Evolutionary conservation across 1,140 invertebrate species (phyloP).

Genomic region (Zaprionus inermis): DNA sequence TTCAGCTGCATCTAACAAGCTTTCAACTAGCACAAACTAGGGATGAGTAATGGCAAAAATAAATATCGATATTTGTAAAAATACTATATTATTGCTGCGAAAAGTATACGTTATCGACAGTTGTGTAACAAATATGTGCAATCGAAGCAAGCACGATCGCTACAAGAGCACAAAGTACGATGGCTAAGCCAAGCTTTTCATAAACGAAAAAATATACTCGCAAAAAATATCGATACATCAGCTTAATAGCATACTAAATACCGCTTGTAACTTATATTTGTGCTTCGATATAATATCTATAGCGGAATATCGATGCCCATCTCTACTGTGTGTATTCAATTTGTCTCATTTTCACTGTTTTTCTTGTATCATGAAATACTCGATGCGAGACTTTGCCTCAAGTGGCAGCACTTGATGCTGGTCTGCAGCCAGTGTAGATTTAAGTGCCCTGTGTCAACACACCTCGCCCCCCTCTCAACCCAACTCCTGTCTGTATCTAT

Average conservation of each 20-base stretch:
- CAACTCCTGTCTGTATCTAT: background rate
- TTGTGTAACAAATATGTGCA: too few relatives aligned
- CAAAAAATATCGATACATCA: too few relatives aligned
- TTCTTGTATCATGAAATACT: conserved; percentile 35
- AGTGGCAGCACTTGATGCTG: conserved; percentile 25
- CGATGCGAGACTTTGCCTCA: conserved; percentile 10
- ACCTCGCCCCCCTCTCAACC: background rate
- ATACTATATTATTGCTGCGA: too few relatives aligned
- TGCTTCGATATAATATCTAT: too few relatives aligned
- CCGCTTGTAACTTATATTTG: too few relatives aligned
- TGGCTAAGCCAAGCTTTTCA: too few relatives aligned
- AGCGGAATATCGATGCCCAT: background rate
- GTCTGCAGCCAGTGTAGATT: conserved; percentile 17
- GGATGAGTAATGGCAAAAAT: background rate
- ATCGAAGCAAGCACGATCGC: too few relatives aligned
- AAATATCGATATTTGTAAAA: too few relatives aligned
- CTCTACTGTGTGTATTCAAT: conserved; percentile 14
- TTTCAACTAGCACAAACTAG: conserved; percentile 12
- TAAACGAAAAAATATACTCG: too few relatives aligned
- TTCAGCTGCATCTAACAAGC: conserved; percentile 30
- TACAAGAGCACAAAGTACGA: too few relatives aligned
- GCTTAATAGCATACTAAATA: too few relatives aligned
- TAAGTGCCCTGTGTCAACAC: conserved; percentile 11
- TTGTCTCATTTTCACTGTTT: conserved; percentile 5
- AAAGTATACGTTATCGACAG: too few relatives aligned